Base-by-base conservation (phyloP, 2,888 invertebrate genomes). In the Bombylius major region DNA sequence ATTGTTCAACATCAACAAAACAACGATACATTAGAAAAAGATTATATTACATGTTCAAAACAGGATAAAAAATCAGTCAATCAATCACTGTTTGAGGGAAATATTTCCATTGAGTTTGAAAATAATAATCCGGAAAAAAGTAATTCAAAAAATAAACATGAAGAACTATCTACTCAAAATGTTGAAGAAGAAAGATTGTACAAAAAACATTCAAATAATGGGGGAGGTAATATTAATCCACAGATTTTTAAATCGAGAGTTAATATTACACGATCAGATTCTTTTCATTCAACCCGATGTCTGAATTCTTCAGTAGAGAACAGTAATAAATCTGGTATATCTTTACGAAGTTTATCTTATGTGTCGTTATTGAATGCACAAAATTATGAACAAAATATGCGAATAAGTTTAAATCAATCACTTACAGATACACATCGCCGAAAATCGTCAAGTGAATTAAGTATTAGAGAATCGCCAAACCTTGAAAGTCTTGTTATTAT, bases 381-480 rank as follows among this genome's bases (percentile, higher is more conserved):
- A 53, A 64, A 63, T 51, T 53, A 59, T 23, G 58, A 61, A 12
- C 46, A 55, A 23, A 44, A 51, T 47, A 39, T 39, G 39, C 13
- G 12, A 61, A 60, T 4, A 34, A 56, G 49, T 34, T 45, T 49
- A 33, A 53, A 23, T 39, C 53, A 49, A 48, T 36, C 36, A 31
- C 56, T 56, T 34, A 56, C 58, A 4, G 61, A 61, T 33, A 56
- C 67, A 42, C 65, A 64, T 39, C 64, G 65, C 33, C 63, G 71
- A 9, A 68, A 70, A 54, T 74, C 74, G 2, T 70, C 73, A 23
- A 72, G 73, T 56, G 75, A 75, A 59, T 59, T 74, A 11, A 73
- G 73, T 61, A 75, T 75, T 56, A 70, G 67, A 0, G 75, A 75
- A 54, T 70, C 72, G 3, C 75, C 75, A 0, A 71, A 72, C 4